phyloP scores from a whole-genome alignment of 2,113 vertebrate species.

The Tachysurus vachellii region DNA sequence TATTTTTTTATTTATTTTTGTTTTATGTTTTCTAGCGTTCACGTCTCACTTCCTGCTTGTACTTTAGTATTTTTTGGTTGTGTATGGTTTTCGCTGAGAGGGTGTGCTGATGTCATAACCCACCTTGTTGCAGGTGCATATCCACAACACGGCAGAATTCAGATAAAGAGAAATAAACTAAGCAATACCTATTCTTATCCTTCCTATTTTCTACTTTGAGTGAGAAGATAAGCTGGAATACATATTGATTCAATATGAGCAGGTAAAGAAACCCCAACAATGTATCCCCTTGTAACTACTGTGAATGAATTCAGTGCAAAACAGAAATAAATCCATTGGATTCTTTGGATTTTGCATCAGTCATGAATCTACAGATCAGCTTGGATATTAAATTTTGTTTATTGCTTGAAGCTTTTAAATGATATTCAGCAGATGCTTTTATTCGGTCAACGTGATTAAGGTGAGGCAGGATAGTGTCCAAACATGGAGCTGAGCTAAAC shows the following conservation, averaged over 20 bases:
- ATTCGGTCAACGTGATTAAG: background rate
- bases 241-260: conserved; percentile 68
- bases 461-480: background rate
- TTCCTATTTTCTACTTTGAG: conserved; percentile 83
- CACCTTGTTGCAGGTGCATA: conserved; percentile 43
- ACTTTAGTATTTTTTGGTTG: conserved; percentile 60
- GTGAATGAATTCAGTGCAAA: conserved; percentile 91
- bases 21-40: background rate
- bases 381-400: background rate
- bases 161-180: conserved; percentile 78
- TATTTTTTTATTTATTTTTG: background rate
- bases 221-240: conserved; percentile 72
- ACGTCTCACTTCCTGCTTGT: conserved; percentile 21
- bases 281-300: conserved; percentile 91
- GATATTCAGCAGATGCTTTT: background rate
- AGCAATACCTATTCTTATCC: conserved; percentile 91
- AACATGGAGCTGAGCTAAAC: background rate
- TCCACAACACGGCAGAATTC: conserved; percentile 66
- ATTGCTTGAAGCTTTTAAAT: background rate
- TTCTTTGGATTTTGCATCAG: conserved; percentile 34
- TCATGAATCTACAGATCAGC: background rate
- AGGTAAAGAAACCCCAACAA: conserved; percentile 71
- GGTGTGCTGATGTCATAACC: conserved; percentile 70
- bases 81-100: conserved; percentile 65
- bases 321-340: conserved; percentile 95